Evolutionary conservation across 1,140 invertebrate species (phyloP).

Genomic region (Papilio glaucus): DNA sequence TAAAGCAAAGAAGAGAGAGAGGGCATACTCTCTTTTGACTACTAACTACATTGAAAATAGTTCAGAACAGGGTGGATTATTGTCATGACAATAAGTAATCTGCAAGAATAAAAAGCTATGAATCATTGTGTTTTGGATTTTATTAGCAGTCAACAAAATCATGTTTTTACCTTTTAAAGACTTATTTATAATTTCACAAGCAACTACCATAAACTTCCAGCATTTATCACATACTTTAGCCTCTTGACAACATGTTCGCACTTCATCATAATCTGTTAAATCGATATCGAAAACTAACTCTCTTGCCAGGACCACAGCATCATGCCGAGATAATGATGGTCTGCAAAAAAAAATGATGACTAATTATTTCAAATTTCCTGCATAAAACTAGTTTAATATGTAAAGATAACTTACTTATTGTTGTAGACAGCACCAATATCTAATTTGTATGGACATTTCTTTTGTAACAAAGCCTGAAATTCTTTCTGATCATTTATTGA

Average conservation of each 20-base stretch:
- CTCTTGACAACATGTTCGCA: constrained; percentile 95
- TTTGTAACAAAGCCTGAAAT: constrained; percentile 91
- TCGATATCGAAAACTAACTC: constrained; percentile 99
- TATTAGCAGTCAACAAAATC: no score
- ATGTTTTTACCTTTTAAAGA: constrained; percentile 89
- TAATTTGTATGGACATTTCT: constrained; percentile 94
- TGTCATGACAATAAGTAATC: no score
- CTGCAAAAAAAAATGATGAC: constrained; percentile 53
- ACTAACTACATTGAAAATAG: no score
- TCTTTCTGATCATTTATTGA: constrained; percentile 93
- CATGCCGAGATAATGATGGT: constrained; percentile 72
- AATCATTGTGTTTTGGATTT: no score
- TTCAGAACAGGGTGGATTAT: no score
- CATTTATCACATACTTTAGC: constrained; percentile 96
- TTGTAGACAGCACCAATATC: constrained; percentile 98
- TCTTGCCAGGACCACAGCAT: constrained; percentile 83
- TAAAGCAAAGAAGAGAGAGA: no score
- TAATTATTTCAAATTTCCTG: background rate
- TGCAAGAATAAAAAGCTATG: no score
- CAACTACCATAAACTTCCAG: constrained; percentile 98
- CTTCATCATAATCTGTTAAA: constrained; percentile 99
- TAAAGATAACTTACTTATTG: constrained; percentile 83
- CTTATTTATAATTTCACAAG: constrained; percentile 94
- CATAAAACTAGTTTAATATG: background rate
- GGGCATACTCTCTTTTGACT: no score